Evolutionary conservation across 2,113 vertebrate species (phyloP), one percentile per base, ranked within the genome.

Genomic region (Alligator mississippiensis): DNA sequence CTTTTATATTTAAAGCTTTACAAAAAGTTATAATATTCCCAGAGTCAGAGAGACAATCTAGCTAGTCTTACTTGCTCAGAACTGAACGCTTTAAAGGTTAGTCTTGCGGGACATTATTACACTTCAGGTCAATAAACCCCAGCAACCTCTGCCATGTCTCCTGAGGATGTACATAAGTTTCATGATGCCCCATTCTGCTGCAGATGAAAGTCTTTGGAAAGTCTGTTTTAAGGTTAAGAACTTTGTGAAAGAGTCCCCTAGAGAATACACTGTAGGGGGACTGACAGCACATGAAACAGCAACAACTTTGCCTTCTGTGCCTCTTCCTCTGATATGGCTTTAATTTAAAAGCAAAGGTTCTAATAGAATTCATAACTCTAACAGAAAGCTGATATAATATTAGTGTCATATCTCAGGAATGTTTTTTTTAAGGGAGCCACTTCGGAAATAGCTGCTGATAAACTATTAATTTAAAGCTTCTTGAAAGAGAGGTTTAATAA

Each of bases 11-110:
- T 47, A 47, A 47, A 84, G 92, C 87, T 97, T 96, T 96, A 94
- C 93, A 82, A 93, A 94, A 97, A 94, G 94, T 96, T 96, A 84
- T 91, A 94, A 95, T 94, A 96, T 95, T 97, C 90, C 95, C 95
- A 94, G 96, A 97, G 96, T 97, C 85, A 94, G 57, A 96, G 95
- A 85, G 94, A 97, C 96, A 91, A 93, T 97, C 90, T 93, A 84
- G 85, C 88, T 87, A 94, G 92, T 90, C 89, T 97, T 81, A 94
- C 93, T 97, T 91, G 94, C 93, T 91, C 87, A 96, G 85, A 96
- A 90, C 82, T 92, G 95, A 97, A 98, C 97, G 94, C 97, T 97
- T 96, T 96, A 97, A 97, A 97, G 96, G 97, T 97, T 97, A 97
- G 93, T 95, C 97, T 97, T 85, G 81, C 96, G 97, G 96, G 97